A percentile compares a stretch with the other conserved stretches of the same genome.
phyloP scores from a whole-genome alignment of 1,140 invertebrate genomes.

The Ceratina japonica region DNA sequence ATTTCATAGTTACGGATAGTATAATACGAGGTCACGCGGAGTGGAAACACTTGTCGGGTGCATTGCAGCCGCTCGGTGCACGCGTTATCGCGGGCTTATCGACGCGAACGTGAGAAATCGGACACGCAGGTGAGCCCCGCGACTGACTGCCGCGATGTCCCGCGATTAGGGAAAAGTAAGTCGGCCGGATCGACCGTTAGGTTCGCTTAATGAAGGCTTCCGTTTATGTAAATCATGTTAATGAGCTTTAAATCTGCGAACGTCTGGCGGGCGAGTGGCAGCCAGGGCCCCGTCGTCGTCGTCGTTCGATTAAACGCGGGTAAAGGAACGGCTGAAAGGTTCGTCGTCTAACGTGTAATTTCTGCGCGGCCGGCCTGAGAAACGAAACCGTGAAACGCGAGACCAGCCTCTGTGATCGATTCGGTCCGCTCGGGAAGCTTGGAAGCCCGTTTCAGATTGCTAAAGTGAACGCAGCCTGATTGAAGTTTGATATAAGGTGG shows the following conservation, averaged over 20 bases:
- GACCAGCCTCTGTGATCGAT: background rate
- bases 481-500: background rate
- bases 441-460: background rate
- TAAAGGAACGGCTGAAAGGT: background rate
- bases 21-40: conserved; percentile 12
- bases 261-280: background rate
- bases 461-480: background rate
- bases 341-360: conserved; percentile 24
- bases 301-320: background rate
- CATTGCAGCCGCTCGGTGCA: background rate
- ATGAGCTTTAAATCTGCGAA: conserved; percentile 17
- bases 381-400: conserved; percentile 31
- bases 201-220: conserved; percentile 10
- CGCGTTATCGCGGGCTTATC: conserved; percentile 53
- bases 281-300: background rate
- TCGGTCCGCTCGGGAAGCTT: background rate
- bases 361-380: conserved; percentile 11
- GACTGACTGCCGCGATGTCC: background rate
- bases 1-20: background rate
- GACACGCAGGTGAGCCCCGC: conserved; percentile 4
- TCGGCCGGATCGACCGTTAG: conserved; percentile 22
- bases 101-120: conserved; percentile 43
- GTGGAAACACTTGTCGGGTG: conserved; percentile 19
- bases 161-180: conserved; percentile 45
- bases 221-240: conserved; percentile 29